Base-by-base conservation (phyloP, 2,888 invertebrate species). In the Baronia brevicornis region DNA sequence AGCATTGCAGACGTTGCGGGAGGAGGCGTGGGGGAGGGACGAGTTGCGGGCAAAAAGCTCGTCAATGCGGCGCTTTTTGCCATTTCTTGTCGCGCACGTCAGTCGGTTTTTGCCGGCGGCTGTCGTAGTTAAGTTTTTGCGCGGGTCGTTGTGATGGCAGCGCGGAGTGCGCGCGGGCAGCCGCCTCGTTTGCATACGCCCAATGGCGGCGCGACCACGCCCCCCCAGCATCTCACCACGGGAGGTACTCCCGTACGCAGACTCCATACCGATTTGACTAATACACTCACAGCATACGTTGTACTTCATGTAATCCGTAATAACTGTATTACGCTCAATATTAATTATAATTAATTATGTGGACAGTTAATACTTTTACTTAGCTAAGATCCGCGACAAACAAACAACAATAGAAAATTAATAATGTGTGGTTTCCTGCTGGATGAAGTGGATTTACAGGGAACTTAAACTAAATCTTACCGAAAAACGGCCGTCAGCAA, bases 41-140 rank as follows among this genome's bases (percentile, higher is more conserved):
- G 68, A 78, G 74, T 77, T 65, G 57, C 52, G 41, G 46, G 59
- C 58, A 79, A 82, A 80, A 82, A 82, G 67, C 63, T 43, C 50
- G 43, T 58, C 58, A 48, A 48, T 45, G 53, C 48, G 44, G 43
- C 42, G 49, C 54, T 80, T 80, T 80, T 74, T 78, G 68, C 60
- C 45, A 58, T 62, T 74, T 77, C 75, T 79, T 73, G 74, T 80
- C 73, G 65, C 72, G 69, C 65, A 65, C 63, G 73, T 75, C 68
- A n/a, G 69, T 39, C 40, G 72, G 74, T 80, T 82, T 80, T 79
- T 74, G 60, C 33, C 48, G 44, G 68, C 57, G 53, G 50, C 48
- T 51, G 10, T 24, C n/a, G 44, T 58, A 51, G 42, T 38, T 29
- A 44, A 35, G 67, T 69, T 71, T 73, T 69, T 71, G 35, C 29